phyloP scores from a whole-genome alignment of 1,140 invertebrate species.

The Drosophila sturtevanti region DNA sequence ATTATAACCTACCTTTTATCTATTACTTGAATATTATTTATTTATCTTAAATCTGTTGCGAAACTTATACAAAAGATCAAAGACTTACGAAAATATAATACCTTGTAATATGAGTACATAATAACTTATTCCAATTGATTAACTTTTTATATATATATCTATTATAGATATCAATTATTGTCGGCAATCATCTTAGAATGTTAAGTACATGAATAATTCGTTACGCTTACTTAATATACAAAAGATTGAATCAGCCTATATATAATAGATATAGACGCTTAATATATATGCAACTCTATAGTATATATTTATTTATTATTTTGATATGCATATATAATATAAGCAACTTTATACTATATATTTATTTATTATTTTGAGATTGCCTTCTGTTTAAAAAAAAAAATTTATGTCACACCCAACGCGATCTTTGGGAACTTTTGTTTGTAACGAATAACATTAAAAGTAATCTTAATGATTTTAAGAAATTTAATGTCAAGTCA shows the following conservation, averaged over 20 bases:
- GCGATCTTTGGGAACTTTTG: no score
- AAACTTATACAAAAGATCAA: no score
- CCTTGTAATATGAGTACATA: neutral
- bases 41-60: no score
- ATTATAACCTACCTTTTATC: no score
- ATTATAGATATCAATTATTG: neutral
- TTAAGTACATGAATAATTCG: neutral
- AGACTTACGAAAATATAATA: no score
- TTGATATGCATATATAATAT: no score
- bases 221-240: neutral
- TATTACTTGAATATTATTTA: no score
- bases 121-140: neutral
- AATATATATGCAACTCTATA: neutral
- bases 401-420: neutral
- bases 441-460: no score
- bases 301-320: neutral
- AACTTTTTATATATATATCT: neutral
- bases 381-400: no score
- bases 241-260: neutral
- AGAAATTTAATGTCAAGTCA: no score
- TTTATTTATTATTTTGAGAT: neutral
- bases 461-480: no score
- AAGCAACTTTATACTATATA: neutral
- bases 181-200: neutral
- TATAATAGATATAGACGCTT: neutral